A percentile compares a stretch with the other conserved stretches of the same genome.
phyloP scores from a whole-genome alignment of 2,888 invertebrate genomes.

The Pantelozetes paolii region DNA sequence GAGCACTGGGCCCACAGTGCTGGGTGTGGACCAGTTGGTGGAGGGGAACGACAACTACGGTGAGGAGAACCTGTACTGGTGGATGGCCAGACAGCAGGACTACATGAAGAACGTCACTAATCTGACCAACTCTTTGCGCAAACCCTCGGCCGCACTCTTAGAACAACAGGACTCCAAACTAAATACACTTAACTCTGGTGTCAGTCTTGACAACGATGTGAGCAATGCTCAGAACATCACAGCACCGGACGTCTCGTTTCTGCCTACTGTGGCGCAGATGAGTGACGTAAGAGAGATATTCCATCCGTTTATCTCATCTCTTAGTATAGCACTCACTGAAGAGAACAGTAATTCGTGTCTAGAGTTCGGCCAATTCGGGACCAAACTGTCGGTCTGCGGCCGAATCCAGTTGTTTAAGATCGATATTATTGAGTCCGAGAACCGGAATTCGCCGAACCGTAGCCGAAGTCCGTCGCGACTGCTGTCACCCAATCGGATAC shows the following conservation, averaged over 20 bases:
- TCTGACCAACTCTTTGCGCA: constrained; percentile 39
- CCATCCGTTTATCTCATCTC: constrained; percentile 79
- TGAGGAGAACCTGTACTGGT: constrained; percentile 84
- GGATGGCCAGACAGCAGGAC: constrained; percentile 90
- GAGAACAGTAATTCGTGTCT: constrained; percentile 34
- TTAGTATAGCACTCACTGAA: constrained; percentile 70
- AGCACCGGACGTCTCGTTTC: constrained; percentile 49
- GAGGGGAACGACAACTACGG: constrained; percentile 48
- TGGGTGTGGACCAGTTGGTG: not conserved
- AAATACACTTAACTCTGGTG: constrained; percentile 51
- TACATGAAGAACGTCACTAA: constrained; percentile 54
- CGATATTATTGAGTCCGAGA: constrained; percentile 91
- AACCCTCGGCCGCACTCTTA: constrained; percentile 43
- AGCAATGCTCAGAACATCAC: not conserved
- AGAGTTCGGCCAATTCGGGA: constrained; percentile 60
- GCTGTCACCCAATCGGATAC: constrained; percentile 26
- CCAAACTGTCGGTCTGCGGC: constrained; percentile 64
- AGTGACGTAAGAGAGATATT: constrained; percentile 90
- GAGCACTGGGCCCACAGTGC: constrained; percentile 48
- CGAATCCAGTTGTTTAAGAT: constrained; percentile 82
- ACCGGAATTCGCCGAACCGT: constrained; percentile 41
- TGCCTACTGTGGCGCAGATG: constrained; percentile 55
- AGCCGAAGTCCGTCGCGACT: constrained; percentile 7
- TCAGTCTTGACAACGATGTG: constrained; percentile 48
- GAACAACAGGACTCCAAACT: constrained; percentile 52